A percentile compares a stretch with the other conserved stretches of the same genome.
These are phyloP conservation scores for Prunella himalayana DNA, from an alignment of 2,113 vertebrate species.

Conservation along the genomic window DNA sequence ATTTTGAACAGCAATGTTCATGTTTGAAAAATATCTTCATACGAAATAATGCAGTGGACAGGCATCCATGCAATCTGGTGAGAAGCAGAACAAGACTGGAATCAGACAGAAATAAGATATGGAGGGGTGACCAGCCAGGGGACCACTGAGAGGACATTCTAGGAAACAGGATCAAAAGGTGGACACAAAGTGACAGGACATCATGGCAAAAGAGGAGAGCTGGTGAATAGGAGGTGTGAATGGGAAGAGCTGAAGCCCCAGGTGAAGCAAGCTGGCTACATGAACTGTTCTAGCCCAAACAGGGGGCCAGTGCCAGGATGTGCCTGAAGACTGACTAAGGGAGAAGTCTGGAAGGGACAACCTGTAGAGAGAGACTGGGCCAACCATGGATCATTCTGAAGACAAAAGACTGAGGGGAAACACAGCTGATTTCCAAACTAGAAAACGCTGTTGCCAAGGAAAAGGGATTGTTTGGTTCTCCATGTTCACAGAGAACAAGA, in stretches of 20 bases:
- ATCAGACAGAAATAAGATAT: not conserved
- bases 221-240: not conserved
- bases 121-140: not conserved
- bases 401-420: not conserved
- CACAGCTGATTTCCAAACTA: not conserved
- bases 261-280: not conserved
- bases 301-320: not conserved
- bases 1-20: not conserved
- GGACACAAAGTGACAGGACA: rapidly evolving
- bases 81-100: not conserved
- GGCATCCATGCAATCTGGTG: not conserved
- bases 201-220: not conserved
- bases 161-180: not conserved
- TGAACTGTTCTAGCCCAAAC: not conserved
- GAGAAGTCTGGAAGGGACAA: not conserved
- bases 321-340: not conserved
- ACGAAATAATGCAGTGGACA: not conserved
- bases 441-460: not conserved
- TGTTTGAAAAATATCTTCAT: not conserved
- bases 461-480: not conserved
- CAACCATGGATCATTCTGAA: not conserved
- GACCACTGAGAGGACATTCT: not conserved
- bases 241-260: not conserved
- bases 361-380: not conserved
- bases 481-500: rapidly evolving